Conservation (phyloP, 2,797 vertebrate genomes). For the Austrolebias charrua region DNA sequence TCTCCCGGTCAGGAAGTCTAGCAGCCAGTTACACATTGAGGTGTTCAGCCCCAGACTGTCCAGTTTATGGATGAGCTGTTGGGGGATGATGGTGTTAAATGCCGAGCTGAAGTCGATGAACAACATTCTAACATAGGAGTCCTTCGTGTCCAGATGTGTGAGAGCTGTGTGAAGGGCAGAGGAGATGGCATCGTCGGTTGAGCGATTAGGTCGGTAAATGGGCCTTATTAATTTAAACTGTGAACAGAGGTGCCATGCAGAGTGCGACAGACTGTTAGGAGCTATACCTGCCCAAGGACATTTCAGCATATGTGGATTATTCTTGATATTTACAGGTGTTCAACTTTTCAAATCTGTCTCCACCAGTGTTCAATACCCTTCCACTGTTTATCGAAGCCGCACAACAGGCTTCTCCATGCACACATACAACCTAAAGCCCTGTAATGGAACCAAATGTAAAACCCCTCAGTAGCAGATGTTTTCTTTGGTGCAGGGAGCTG, state of each 20-base stretch:
- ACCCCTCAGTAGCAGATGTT: background rate
- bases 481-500: background rate
- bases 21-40: too few species aligned
- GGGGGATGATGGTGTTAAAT: too few species aligned
- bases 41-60: too few species aligned
- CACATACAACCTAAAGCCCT: background rate
- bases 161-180: too few species aligned
- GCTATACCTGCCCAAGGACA: background rate
- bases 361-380: background rate
- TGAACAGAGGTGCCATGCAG: background rate
- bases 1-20: too few species aligned
- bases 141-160: too few species aligned
- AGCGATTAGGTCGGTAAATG: too few species aligned
- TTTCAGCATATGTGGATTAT: background rate
- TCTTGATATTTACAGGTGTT: conserved; percentile 4
- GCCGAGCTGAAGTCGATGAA: too few species aligned
- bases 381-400: background rate
- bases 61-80: too few species aligned
- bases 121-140: too few species aligned
- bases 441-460: background rate
- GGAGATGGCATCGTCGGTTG: too few species aligned
- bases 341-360: background rate
- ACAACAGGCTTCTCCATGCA: background rate
- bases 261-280: background rate
- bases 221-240: too few species aligned